Base-by-base conservation (phyloP, 2,113 vertebrate species). In the Callospermophilus lateralis region DNA sequence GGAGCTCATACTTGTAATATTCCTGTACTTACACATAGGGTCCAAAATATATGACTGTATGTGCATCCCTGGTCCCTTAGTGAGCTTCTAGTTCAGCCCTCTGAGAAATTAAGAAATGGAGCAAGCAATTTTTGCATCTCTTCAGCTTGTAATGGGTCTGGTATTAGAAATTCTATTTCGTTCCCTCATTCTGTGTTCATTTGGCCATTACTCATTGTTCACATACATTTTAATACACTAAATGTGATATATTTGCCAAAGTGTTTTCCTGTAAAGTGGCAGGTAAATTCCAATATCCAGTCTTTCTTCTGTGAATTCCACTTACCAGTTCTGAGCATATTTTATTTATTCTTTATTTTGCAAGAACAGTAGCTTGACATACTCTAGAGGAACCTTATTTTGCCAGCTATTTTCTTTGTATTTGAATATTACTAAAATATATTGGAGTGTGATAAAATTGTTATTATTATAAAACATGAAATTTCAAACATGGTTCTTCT, bases 1-100 rank as follows among this genome's bases (percentile, higher is more conserved):
- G 34, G 65, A 55, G 12, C 24, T 90, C 17, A 19, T 39, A 20
- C 48, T n/a, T 78, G 30, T 80, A 67, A 3, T 42, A 30, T 24
- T 12, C n/a, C 48, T 0, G 7, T 26, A 32, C 39, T 68, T 53
- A 8, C 4, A 30, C 4, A 32, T 2, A 11, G 24, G 0, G 15
- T 32, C 37, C 9, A 37, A 95, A 67, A 72, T 32, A 34, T 12
- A 72, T 13, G 34, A 7, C 2, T 11, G 39, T 11, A 8, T 4
- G 0, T 28, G 6, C 2, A 6, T 15, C n/a, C 2, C 6, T 32
- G 24, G 32, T 34, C 34, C 8, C 12, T 13, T 10, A 39, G 7
- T 4, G 8, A 58, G 61, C 11, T 58, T 67, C 34, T 6, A 39
- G 6, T 48, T 42, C 55, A 51, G 39, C 2, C 11, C 32, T 68